Base-by-base conservation (phyloP, 2,888 invertebrate genomes). In the Selenia dentaria region DNA sequence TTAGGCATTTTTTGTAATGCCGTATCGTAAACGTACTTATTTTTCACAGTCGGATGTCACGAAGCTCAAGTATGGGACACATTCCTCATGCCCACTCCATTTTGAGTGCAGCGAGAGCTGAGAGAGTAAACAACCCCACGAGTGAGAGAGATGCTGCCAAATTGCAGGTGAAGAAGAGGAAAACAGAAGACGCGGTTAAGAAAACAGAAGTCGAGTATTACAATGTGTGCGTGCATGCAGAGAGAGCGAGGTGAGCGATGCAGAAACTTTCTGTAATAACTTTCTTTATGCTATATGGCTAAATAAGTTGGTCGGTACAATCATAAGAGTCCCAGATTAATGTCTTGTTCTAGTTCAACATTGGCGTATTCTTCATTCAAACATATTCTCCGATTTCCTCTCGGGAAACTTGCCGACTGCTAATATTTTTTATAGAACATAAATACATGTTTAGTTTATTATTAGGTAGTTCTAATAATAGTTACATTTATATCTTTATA, bases 151-250 rank as follows among this genome's bases (percentile, higher is more conserved):
- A 94, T 66, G 93, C 92, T 49, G 93, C 92, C 20, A 94, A 98
- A 92, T 83, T 98, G 71, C 97, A 97, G 79, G 94, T 95, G 47
- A 97, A 98, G 74, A 94, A 97, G 70, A 93, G 95, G 60, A 97
- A 98, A 84, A 96, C 97, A 13, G 97, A 97, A 82, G 97, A 98
- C 70, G 94, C 96, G 2, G 96, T 98, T 20, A 95, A 96, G 71
- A 96, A 97, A 76, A 96, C 97, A 36, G 98, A 98, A 84, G 95
- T 96, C 50, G 97, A 98, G 71, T 98, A 98, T 83, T 98, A 98
- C 71, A 96, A 96, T 55, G 93, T 96, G 36, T 97, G 97, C 71
- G 95, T 98, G 55, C 93, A 97, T 63, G 96, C 98, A 18, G 98
- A 98, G 87, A 92, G 97, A 64, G 95, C 97, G 11, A 94, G 97